These are phyloP conservation scores for Gastrophysa polygoni DNA, from an alignment of 2,888 invertebrate species.

Conservation along the genomic window DNA sequence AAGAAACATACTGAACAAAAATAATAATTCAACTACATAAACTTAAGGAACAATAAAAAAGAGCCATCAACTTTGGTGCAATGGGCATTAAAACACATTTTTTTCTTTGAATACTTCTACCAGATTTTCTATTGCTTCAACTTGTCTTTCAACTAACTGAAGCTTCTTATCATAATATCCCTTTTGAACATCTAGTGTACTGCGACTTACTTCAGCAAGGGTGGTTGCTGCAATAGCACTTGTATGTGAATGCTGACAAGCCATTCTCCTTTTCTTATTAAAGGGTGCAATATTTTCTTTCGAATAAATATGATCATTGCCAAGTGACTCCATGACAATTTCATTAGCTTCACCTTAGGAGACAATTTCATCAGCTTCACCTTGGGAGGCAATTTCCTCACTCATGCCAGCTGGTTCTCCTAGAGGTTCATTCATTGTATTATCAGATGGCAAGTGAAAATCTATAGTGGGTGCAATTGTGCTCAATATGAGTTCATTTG, in stretches of 20 bases:
- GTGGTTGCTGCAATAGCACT: conserved; percentile 17
- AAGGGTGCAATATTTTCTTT: conserved; percentile 15
- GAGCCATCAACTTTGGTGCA: background rate
- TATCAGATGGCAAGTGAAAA: conserved; percentile 11
- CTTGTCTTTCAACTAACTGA: conserved; percentile 14
- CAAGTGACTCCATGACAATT: background rate
- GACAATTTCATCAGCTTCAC: background rate
- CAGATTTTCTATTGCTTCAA: conserved; percentile 5
- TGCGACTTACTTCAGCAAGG: conserved; percentile 15
- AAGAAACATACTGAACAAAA: no score
- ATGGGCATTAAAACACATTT: background rate
- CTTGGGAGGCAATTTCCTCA: conserved; percentile 3
- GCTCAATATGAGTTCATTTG: conserved; percentile 19
- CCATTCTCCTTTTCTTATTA: background rate
- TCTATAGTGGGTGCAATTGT: conserved; percentile 12
- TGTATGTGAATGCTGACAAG: conserved; percentile 5
- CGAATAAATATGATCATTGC: conserved; percentile 16
- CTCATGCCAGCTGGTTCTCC: conserved; percentile 7
- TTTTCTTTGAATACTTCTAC: conserved; percentile 7
- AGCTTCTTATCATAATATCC: conserved; percentile 10
- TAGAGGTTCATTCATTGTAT: background rate
- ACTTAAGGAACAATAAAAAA: no score
- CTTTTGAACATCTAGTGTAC: conserved; percentile 16
- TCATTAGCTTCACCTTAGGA: background rate
- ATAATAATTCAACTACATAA: background rate